These are phyloP conservation scores for Ochropacha duplaris DNA, from an alignment of 2,888 invertebrate species.

Conservation along the genomic window DNA sequence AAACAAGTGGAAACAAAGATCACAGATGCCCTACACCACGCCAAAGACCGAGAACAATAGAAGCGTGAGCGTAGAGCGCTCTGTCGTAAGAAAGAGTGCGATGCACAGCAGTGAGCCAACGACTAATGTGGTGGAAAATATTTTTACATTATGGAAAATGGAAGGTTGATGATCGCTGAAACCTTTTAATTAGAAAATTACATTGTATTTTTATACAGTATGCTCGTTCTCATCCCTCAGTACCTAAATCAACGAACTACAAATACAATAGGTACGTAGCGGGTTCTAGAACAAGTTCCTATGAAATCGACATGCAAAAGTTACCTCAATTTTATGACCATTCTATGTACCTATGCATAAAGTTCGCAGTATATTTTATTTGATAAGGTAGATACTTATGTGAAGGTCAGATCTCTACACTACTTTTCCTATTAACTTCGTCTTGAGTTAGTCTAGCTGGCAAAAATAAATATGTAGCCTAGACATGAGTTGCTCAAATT, in stretches of 20 bases:
- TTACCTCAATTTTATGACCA: background rate
- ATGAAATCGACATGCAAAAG: conserved; percentile 3
- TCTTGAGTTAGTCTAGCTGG: background rate
- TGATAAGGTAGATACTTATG: background rate
- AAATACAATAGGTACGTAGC: background rate
- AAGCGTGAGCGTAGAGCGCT: no score
- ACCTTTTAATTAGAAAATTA: no score
- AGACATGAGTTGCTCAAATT: background rate
- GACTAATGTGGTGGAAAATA: no score
- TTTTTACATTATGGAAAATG: no score
- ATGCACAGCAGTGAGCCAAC: no score
- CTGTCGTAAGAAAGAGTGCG: no score
- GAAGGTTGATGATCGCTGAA: no score
- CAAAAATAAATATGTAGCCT: background rate
- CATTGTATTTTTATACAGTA: background rate
- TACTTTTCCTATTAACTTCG: background rate
- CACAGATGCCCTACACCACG: no score
- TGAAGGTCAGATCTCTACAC: background rate
- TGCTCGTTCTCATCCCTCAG: background rate
- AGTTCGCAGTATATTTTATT: background rate
- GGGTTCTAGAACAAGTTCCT: background rate
- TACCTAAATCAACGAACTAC: background rate
- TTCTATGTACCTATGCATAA: background rate
- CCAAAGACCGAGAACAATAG: no score
- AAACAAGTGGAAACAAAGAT: no score